Evolutionary conservation across 2,888 invertebrate genomes (phyloP).

Genomic region (Epiperipatus broadwayi): DNA sequence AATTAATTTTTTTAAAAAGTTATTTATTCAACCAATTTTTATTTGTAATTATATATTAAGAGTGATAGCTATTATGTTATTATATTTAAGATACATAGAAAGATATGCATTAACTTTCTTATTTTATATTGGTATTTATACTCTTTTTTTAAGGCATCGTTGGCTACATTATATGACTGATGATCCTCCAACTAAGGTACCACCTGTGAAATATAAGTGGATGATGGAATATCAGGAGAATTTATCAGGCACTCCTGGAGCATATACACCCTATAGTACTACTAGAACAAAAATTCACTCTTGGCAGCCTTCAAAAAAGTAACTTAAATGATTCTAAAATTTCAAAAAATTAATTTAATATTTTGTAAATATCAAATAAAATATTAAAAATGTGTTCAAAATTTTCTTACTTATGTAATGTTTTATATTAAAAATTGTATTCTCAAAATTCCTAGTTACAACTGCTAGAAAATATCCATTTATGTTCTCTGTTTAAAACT

Average conservation of each 20-base stretch:
- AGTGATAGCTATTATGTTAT: not conserved
- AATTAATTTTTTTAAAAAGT: no score
- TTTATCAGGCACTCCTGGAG: slow-evolving; percentile 50
- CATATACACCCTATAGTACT: slow-evolving; percentile 80
- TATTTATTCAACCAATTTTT: no score
- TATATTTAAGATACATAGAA: slow-evolving; percentile 3
- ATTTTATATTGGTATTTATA: slow-evolving; percentile 1
- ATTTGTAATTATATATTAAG: no score
- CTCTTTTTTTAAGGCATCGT: slow-evolving; percentile 36
- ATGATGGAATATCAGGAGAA: slow-evolving; percentile 67
- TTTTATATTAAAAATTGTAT: no score
- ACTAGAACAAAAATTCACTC: slow-evolving; percentile 64
- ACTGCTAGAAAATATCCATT: no score
- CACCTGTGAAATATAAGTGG: slow-evolving; percentile 56
- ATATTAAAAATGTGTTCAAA: no score
- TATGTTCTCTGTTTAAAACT: no score
- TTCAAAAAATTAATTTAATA: no score
- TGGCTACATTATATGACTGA: slow-evolving; percentile 92
- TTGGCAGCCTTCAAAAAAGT: slow-evolving; percentile 45
- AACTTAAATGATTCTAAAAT: no score
- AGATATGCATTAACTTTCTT: not conserved
- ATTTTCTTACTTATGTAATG: no score
- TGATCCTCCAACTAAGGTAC: slow-evolving; percentile 50
- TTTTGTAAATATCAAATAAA: no score
- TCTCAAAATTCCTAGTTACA: no score